Conservation (phyloP, 2,888 invertebrate genomes). For the Chelonus formosanus region DNA sequence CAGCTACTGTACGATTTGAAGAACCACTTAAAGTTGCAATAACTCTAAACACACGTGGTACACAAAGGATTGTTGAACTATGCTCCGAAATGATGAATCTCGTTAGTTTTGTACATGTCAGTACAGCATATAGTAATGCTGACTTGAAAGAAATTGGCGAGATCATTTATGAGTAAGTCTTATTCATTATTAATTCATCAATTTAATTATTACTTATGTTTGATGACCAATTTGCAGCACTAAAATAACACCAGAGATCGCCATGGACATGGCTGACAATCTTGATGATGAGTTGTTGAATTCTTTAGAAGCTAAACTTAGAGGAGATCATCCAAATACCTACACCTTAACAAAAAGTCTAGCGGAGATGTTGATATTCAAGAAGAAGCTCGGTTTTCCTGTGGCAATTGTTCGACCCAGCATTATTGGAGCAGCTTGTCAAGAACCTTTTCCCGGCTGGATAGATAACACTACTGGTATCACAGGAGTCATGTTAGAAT, state of each 20-base stretch:
- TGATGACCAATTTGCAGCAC: conserved; percentile 45
- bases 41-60: conserved; percentile 95
- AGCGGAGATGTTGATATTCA: conserved; percentile 87
- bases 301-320: conserved; percentile 61
- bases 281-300: conserved; percentile 74
- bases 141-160: conserved; percentile 88
- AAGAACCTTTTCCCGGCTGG: conserved; percentile 91
- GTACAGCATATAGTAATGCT: conserved; percentile 98
- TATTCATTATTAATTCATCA: not conserved
- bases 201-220: too few relatives aligned
- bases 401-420: conserved; percentile 95
- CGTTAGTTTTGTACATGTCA: conserved; percentile 88
- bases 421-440: conserved; percentile 81
- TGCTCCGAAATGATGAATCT: conserved; percentile 90
- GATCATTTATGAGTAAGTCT: conserved; percentile 77
- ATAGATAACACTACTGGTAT: conserved; percentile 97
- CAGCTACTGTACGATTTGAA: conserved; percentile 97
- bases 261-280: conserved; percentile 76
- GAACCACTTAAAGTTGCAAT: conserved; percentile 95
- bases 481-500: conserved; percentile 82
- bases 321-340: conserved; percentile 92
- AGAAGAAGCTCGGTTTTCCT: conserved; percentile 82
- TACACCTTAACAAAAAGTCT: conserved; percentile 98
- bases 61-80: conserved; percentile 88
- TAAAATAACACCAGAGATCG: conserved; percentile 55